These are phyloP conservation scores for Lasiurus borealis DNA, from an alignment of 2,113 vertebrate species.

Conservation along the genomic window DNA sequence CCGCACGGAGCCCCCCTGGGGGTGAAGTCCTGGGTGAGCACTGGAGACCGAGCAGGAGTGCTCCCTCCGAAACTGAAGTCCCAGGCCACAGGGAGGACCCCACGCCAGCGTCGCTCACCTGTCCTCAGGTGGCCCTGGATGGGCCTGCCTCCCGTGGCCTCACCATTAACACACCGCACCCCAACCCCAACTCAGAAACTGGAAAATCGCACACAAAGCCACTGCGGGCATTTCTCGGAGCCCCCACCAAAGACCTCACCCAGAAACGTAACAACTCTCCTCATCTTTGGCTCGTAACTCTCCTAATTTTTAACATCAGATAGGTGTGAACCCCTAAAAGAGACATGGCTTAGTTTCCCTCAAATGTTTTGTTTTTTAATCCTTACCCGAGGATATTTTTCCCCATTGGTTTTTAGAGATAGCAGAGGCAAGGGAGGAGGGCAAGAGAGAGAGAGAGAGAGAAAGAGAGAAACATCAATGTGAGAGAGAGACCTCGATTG, in stretches of 20 bases:
- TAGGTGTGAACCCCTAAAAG: neutral
- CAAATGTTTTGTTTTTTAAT: no score
- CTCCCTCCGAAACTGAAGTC: fast-evolving
- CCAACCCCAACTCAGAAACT: neutral
- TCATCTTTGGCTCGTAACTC: neutral
- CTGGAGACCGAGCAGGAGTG: fast-evolving
- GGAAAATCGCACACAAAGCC: neutral
- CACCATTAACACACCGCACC: neutral
- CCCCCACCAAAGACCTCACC: neutral
- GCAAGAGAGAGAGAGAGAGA: no score
- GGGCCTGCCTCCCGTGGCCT: neutral
- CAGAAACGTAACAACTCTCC: neutral
- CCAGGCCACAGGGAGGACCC: neutral
- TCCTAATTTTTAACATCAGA: neutral
- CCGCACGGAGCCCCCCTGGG: neutral
- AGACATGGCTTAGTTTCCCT: neutral
- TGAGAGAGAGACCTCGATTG: no score
- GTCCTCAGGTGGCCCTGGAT: neutral
- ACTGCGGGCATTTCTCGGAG: neutral
- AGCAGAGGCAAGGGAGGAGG: no score
- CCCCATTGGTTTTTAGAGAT: no score
- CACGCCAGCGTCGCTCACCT: fast-evolving
- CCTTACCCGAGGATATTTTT: no score
- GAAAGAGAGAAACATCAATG: no score
- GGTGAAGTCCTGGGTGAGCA: neutral